Base-by-base conservation (phyloP, 2,888 invertebrate species). In the Dynastes tityus region DNA sequence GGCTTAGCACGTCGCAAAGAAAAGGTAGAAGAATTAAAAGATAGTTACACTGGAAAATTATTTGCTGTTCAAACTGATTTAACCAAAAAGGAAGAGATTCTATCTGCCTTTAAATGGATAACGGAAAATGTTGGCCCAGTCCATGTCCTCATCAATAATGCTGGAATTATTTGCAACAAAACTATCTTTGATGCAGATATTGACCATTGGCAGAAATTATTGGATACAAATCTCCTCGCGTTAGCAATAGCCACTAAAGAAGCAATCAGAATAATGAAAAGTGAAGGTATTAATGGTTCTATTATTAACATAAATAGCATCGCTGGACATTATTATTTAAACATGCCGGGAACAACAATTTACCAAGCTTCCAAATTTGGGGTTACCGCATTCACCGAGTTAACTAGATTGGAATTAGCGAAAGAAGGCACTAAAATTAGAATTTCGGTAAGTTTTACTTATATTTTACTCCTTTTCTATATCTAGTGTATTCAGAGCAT, bases 401-500 rank as follows among this genome's bases (percentile, higher is more conserved):
- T 51, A 40, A 32, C 68, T 9, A 61, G 73, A 29, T 2, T 73
- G 11, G 73, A 77, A 55, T 65, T 73, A n/a, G 67, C 71, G 6
- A 49, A 32, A n/a, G 27, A 16, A 11, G 77, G 68, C 9, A 74
- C 58, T 37, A 63, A 70, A 73, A 75, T 80, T 55, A 71, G 71
- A 73, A 68, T 80, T 40, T 53, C 75, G 8, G 73, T 76, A 32
- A 70, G 49, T 75, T 29, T 16, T 53, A 13, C 13, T 16, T 37
- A 37, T 37, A 27, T 53, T 13, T 2, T 71, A 29, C 29, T 32
- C 1, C 27, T 11, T 13, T 40, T 22, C 8, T 9, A 22, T 6
- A n/a, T 13, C 16, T 1, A 32, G 0, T 2, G 9, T 63, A 29
- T 63, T 13, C 83, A 93, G 93, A 92, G 92, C 83, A 88, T 93